Evolutionary conservation across 2,113 vertebrate species (phyloP), one percentile per base, ranked within the genome.

Genomic region (Microtus pennsylvanicus): DNA sequence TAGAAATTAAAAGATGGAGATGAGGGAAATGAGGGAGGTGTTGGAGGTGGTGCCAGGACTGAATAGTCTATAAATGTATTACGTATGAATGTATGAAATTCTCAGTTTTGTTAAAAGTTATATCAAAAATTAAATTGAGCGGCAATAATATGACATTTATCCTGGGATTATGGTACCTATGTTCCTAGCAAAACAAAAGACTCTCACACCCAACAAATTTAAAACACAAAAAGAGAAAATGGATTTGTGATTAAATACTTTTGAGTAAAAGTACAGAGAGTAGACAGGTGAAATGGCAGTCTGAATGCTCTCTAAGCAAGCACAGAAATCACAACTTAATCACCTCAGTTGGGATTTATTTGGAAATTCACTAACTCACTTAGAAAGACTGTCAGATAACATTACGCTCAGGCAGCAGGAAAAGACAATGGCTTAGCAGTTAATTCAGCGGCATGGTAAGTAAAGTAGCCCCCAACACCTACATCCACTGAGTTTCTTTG

Each of bases 171-270:
- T 85, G 47, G 1, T 9, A 86, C 21, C 47, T 80, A 21, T 52
- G 86, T 70, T 86, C 38, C 47, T 85, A 75, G 52, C 35, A 87
- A 88, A 96, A 42, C 72, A 88, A 83, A 94, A 86, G 11, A 6
- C 16, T 82, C 16, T 83, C 12, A 65, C 0, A 33, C 21, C 8
- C 65, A 91, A 38, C 30, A 89, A 55, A 76, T 65, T 89, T 81
- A 86, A 86, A 47, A 30, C 61, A 63, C 91, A 90, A 55, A 55
- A 24, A n/a, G 1, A 77, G 28, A 78, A 77, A 26, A 26, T 28
- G 50, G 14, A 16, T 35, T 42, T 1, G 6, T n/a, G 33, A 78
- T 83, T 88, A 61, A 80, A 93, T 89, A 52, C 21, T 30, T 82
- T 91, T 77, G 33, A 86, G 26, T 42, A 61, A 87, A 76, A 78